These are phyloP conservation scores for Drosophila neocordata DNA, from an alignment of 1,140 invertebrate genomes.

Conservation along the genomic window DNA sequence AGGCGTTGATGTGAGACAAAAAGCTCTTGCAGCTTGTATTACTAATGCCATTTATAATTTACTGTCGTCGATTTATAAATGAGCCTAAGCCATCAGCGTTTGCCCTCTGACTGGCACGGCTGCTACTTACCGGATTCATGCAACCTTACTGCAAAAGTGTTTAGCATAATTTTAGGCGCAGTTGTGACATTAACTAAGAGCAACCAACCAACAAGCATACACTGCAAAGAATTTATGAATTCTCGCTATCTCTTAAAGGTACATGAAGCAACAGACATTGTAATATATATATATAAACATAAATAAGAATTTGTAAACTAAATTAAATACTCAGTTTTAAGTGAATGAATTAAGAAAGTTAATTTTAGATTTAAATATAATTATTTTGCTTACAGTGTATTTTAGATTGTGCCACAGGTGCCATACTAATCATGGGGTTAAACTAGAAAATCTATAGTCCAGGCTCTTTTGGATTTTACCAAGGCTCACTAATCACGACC, in stretches of 20 bases:
- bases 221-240: slow-evolving; percentile 14
- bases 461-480: slow-evolving; percentile 9
- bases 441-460: slow-evolving; percentile 1
- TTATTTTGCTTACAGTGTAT: slow-evolving; percentile 9
- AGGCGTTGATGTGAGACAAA: slow-evolving; percentile 37
- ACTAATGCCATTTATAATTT: slow-evolving; percentile 77
- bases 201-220: not conserved
- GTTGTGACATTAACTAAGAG: slow-evolving; percentile 32
- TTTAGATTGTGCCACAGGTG: slow-evolving; percentile 51
- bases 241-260: not conserved
- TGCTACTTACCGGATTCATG: not conserved
- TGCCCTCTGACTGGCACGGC: too few relatives aligned
- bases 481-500: not conserved
- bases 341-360: too few relatives aligned
- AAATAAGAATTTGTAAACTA: too few relatives aligned
- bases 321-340: too few relatives aligned
- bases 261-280: too few relatives aligned
- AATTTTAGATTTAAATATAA: too few relatives aligned
- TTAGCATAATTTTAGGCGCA: slow-evolving; percentile 68
- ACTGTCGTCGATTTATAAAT: slow-evolving; percentile 76
- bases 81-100: slow-evolving; percentile 67
- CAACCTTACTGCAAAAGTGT: slow-evolving; percentile 26
- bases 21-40: slow-evolving; percentile 1
- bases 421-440: slow-evolving; percentile 4
- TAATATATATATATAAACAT: too few relatives aligned